Evolutionary conservation across 2,888 invertebrate species (phyloP).

Genomic region (Maniola hyperantus): DNA sequence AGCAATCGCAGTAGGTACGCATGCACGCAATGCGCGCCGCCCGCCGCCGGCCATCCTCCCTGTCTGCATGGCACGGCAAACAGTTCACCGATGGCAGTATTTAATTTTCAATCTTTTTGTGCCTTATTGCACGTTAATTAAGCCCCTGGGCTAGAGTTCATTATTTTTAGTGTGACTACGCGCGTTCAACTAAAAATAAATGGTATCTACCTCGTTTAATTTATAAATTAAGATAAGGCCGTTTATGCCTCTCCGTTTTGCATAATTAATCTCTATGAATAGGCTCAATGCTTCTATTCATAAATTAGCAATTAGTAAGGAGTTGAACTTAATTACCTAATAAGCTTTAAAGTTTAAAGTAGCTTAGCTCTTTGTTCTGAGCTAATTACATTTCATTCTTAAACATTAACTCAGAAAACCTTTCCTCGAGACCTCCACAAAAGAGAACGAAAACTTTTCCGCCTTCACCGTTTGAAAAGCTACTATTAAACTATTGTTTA

Average conservation of each 20-base stretch:
- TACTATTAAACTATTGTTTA: constrained; percentile 32
- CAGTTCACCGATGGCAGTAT: constrained; percentile 37
- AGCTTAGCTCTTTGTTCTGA: constrained; percentile 16
- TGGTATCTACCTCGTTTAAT: constrained; percentile 12
- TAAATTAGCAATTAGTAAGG: constrained; percentile 3
- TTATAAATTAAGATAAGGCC: constrained; percentile 9
- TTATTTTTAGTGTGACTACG: constrained; percentile 34
- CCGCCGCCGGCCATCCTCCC: constrained; percentile 47
- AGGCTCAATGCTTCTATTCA: constrained; percentile 7
- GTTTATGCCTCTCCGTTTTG: constrained; percentile 4
- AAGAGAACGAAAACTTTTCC: constrained; percentile 20
- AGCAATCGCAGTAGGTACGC: constrained; percentile 50
- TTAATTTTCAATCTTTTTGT: constrained; percentile 42
- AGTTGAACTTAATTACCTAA: constrained; percentile 8
- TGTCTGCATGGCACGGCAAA: constrained; percentile 34
- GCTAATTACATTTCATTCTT: constrained; percentile 17
- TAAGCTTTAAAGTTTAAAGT: constrained; percentile 6
- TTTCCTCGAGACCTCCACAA: constrained; percentile 10
- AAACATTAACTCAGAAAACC: constrained; percentile 20
- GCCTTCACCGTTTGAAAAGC: constrained; percentile 15
- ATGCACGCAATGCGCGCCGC: constrained; percentile 49
- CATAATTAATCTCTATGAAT: constrained; percentile 15
- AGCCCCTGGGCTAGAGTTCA: constrained; percentile 34
- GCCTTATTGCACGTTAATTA: constrained; percentile 39
- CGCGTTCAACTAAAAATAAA: constrained; percentile 27